These are phyloP conservation scores for Graptemys geographica DNA, from an alignment of 2,797 vertebrate species.

Conservation along the genomic window DNA sequence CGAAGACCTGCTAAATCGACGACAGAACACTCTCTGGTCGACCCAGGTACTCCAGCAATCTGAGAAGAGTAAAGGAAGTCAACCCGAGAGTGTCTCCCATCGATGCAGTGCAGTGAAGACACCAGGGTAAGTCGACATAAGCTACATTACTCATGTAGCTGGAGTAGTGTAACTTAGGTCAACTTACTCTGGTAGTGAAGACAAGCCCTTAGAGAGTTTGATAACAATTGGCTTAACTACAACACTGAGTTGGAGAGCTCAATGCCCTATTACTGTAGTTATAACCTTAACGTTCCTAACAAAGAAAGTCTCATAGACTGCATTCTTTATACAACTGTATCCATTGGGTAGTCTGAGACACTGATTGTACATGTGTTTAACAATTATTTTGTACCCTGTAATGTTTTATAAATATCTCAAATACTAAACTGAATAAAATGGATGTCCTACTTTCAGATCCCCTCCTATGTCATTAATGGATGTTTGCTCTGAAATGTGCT, in stretches of 20 bases:
- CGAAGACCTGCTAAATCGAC: too few species aligned
- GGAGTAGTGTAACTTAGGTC: too few species aligned
- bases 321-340: neutral
- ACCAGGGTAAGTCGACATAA: too few species aligned
- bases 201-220: neutral
- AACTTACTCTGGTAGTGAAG: too few species aligned
- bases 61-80: too few species aligned
- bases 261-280: neutral
- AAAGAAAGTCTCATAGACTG: neutral
- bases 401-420: neutral
- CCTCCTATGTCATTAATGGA: neutral
- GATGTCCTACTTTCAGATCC: neutral
- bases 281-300: neutral
- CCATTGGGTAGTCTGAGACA: neutral
- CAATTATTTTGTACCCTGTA: neutral
- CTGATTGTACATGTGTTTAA: neutral
- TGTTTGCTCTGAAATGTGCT: slow-evolving; percentile 4
- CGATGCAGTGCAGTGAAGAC: too few species aligned
- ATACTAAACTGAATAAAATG: neutral
- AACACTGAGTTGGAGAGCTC: neutral
- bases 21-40: too few species aligned
- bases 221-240: neutral
- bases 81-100: too few species aligned
- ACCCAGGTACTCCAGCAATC: too few species aligned
- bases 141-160: too few species aligned